A percentile compares a stretch with the other conserved stretches of the same genome.
These are phyloP conservation scores for Pseudolycoriella hygida DNA, from an alignment of 2,888 invertebrate species.

Conservation along the genomic window DNA sequence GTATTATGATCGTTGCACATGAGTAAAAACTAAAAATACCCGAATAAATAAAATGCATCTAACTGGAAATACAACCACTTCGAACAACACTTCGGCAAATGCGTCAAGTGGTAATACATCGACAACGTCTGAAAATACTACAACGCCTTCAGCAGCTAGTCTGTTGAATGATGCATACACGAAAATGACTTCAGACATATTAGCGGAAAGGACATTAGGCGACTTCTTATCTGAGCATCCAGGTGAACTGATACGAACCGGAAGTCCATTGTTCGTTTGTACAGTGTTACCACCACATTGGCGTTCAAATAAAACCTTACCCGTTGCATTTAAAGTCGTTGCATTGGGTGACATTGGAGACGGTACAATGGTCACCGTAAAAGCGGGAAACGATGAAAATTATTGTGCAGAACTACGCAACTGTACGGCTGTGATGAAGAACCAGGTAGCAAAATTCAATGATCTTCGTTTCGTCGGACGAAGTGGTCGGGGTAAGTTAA, in stretches of 20 bases:
- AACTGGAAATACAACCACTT: slow-evolving; percentile 14
- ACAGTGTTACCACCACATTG: slow-evolving; percentile 90
- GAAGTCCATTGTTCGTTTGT: slow-evolving; percentile 89
- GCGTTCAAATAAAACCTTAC: slow-evolving; percentile 96
- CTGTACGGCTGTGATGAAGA: slow-evolving; percentile 91
- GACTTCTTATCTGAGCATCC: slow-evolving; percentile 81
- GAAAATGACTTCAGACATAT: slow-evolving; percentile 78
- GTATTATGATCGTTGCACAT: too few relatives aligned
- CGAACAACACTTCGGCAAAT: slow-evolving; percentile 9
- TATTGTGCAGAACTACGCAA: slow-evolving; percentile 91
- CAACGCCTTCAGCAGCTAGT: slow-evolving; percentile 49
- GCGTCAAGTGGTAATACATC: slow-evolving; percentile 19
- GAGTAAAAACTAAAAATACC: too few relatives aligned
- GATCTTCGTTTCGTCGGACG: slow-evolving; percentile 96
- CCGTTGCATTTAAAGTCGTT: slow-evolving; percentile 92
- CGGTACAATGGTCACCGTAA: slow-evolving; percentile 87
- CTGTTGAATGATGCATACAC: slow-evolving; percentile 67
- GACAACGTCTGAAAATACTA: slow-evolving; percentile 34
- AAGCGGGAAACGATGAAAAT: slow-evolving; percentile 97
- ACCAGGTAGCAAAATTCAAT: slow-evolving; percentile 97
- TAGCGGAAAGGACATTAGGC: slow-evolving; percentile 72
- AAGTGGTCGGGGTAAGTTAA: slow-evolving; percentile 86
- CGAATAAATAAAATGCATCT: slow-evolving; percentile 15
- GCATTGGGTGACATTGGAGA: slow-evolving; percentile 88
- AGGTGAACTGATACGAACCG: slow-evolving; percentile 79